phyloP scores from a whole-genome alignment of 2,888 invertebrate species.

The Parnassius orleans region DNA sequence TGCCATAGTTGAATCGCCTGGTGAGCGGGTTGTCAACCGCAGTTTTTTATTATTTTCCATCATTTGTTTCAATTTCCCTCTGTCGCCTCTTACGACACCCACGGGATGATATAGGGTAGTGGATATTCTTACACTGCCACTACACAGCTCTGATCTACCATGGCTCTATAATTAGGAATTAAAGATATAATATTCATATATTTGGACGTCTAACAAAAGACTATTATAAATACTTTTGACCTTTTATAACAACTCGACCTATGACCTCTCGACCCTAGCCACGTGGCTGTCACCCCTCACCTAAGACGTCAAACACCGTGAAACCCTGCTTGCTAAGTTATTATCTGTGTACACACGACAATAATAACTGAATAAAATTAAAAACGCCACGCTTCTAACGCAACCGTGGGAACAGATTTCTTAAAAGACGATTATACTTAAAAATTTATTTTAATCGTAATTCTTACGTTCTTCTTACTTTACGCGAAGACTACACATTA shows the following conservation, averaged over 20 bases:
- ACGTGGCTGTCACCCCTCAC: slow-evolving; percentile 52
- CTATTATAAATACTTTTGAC: slow-evolving; percentile 43
- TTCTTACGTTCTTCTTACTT: too few relatives aligned
- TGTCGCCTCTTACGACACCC: too few relatives aligned
- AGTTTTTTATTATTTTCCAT: too few relatives aligned
- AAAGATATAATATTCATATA: slow-evolving; percentile 6
- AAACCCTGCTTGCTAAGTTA: slow-evolving; percentile 42
- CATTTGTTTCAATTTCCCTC: too few relatives aligned
- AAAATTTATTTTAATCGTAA: neutral
- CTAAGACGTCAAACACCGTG: slow-evolving; percentile 40
- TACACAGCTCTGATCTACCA: too few relatives aligned
- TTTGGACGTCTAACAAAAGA: slow-evolving; percentile 11
- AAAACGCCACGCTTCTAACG: slow-evolving; percentile 22
- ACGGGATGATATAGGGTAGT: too few relatives aligned
- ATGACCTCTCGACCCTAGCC: slow-evolving; percentile 55
- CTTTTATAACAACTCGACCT: slow-evolving; percentile 56
- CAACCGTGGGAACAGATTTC: slow-evolving; percentile 19
- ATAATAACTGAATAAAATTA: slow-evolving; percentile 20
- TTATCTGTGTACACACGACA: slow-evolving; percentile 34
- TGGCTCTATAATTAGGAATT: neutral
- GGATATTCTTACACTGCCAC: too few relatives aligned
- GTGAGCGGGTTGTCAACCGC: too few relatives aligned
- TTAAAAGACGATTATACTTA: neutral
- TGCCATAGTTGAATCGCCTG: too few relatives aligned
- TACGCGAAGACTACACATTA: too few relatives aligned